Evolutionary conservation across 2,888 invertebrate species (phyloP).

Genomic region (Thumatha senex): DNA sequence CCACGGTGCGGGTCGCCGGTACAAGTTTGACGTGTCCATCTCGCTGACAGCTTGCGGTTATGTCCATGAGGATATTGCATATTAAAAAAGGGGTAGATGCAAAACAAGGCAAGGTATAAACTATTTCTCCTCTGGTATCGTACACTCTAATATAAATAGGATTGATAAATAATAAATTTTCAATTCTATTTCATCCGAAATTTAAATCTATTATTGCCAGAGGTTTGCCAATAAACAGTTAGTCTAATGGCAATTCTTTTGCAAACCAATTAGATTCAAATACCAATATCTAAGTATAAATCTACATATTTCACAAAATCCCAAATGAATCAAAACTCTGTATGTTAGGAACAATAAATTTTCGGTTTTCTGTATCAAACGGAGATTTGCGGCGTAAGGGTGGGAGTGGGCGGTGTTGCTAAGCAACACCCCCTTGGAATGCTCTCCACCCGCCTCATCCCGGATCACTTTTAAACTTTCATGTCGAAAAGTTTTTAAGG

Average conservation of each 20-base stretch:
- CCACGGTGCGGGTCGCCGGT: too few species aligned
- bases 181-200: too few species aligned
- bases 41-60: too few species aligned
- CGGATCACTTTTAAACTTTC: conserved; percentile 83
- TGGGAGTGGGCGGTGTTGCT: conserved; percentile 70
- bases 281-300: background rate
- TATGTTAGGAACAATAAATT: conserved; percentile 70
- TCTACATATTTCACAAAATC: conserved; percentile 6
- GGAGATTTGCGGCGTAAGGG: conserved; percentile 76
- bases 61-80: too few species aligned
- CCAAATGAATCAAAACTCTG: conserved; percentile 49
- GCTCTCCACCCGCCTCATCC: conserved; percentile 41
- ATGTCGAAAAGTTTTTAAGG: conserved; percentile 82
- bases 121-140: background rate
- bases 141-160: background rate
- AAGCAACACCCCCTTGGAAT: conserved; percentile 57
- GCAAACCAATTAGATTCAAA: too few species aligned
- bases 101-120: background rate
- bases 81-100: too few species aligned
- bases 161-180: too few species aligned
- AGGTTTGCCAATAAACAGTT: too few species aligned
- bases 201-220: too few species aligned
- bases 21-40: too few species aligned
- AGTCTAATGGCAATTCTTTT: background rate
- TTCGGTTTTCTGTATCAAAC: conserved; percentile 71